A percentile compares a stretch with the other conserved stretches of the same genome.
Conservation (phyloP, 2,113 vertebrate species). For the Coptodon rendalli region DNA sequence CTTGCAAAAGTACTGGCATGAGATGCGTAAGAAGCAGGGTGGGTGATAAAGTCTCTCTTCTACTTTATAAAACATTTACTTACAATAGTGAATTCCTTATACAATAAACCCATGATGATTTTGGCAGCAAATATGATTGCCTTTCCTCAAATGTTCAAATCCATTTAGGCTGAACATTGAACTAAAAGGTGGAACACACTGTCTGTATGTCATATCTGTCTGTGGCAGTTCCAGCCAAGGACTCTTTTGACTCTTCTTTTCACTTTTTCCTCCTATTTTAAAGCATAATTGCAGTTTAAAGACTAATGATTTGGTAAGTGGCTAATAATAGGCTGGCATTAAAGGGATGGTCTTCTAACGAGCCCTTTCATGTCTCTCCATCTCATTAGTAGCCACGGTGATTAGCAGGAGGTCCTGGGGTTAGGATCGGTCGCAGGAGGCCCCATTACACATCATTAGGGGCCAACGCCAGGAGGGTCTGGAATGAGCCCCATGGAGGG, state of each 20-base stretch:
- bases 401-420: conserved; percentile 59
- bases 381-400: conserved; percentile 63
- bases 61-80: rapidly evolving
- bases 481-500: conserved; percentile 27
- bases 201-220: background rate
- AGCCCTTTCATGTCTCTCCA: conserved; percentile 59
- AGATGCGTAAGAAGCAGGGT: background rate
- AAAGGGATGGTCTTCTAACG: conserved; percentile 40
- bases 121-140: background rate
- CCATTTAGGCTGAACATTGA: background rate
- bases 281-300: conserved; percentile 51
- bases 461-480: conserved; percentile 27
- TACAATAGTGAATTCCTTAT: background rate
- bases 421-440: conserved; percentile 39
- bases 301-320: conserved; percentile 54
- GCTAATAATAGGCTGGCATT: conserved; percentile 51
- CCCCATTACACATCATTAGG: conserved; percentile 64
- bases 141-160: background rate
- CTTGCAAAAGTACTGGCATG: background rate
- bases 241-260: background rate
- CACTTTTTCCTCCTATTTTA: background rate
- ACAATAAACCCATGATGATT: background rate
- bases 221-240: background rate
- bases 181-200: background rate
- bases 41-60: background rate